Conservation (phyloP, 2,888 invertebrate genomes). For the Amitus sp. region DNA sequence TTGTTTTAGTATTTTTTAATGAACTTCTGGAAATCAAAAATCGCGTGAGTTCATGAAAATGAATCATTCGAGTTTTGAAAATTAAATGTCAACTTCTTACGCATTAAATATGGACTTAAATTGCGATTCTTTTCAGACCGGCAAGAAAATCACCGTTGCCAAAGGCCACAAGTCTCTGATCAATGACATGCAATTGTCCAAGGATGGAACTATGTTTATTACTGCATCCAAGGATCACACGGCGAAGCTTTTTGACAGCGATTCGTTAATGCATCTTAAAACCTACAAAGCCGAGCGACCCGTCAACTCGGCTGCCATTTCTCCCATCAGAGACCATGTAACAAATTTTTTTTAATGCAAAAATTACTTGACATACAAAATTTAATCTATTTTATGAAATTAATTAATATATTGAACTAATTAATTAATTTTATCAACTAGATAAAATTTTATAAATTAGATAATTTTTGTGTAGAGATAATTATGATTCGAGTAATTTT, state of each 20-base stretch:
- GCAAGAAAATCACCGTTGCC: slow-evolving; percentile 81
- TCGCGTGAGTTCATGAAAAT: too few species aligned
- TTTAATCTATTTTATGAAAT: too few species aligned
- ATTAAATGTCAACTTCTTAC: too few species aligned
- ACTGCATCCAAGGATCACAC: slow-evolving; percentile 97
- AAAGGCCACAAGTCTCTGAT: slow-evolving; percentile 88
- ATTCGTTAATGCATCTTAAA: slow-evolving; percentile 86
- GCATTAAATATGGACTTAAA: too few species aligned
- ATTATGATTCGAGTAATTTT: too few species aligned
- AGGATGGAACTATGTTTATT: slow-evolving; percentile 94
- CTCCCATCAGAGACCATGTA: slow-evolving; percentile 94
- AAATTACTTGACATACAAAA: too few species aligned
- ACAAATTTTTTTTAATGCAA: too few species aligned
- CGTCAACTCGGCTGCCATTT: slow-evolving; percentile 97
- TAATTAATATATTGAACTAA: neutral
- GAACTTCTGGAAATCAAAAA: too few species aligned
- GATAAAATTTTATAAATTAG: too few species aligned
- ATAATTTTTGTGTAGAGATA: too few species aligned
- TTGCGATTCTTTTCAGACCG: slow-evolving; percentile 74
- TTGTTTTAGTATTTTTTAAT: too few species aligned
- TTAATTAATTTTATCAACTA: neutral
- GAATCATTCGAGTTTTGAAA: neutral
- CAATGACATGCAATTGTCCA: slow-evolving; percentile 95
- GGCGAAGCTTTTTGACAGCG: slow-evolving; percentile 93
- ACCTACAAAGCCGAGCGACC: slow-evolving; percentile 98